Evolutionary conservation across 1,140 invertebrate species (phyloP), one percentile per base, ranked within the genome.

Genomic region (Coboldia fuscipes): DNA sequence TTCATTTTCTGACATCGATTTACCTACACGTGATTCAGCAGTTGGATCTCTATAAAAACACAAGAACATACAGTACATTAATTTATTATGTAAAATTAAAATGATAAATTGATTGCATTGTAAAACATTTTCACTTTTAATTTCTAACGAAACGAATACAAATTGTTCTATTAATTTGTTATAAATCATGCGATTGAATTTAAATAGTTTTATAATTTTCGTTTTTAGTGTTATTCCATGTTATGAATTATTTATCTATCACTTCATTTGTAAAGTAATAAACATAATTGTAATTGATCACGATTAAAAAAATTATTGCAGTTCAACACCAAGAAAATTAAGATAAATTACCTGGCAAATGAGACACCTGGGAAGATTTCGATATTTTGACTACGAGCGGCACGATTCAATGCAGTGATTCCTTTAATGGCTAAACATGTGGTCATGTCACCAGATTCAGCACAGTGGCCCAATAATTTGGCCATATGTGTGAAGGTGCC

Each of bases 341-440:
- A n/a, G n/a, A n/a, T n/a, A n/a, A n/a, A n/a, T n/a, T 56, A 62
- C 51, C 62, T 59, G 30, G 66, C 51, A 38, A 75, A 65, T 20
- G 57, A 60, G 9, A 75, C 47, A 17, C 71, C 70, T 27, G 63
- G 58, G 37, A 65, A 24, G 14, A 73, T 39, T 18, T 66, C 48
- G 33, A 75, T 56, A 40, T 68, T 60, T 35, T 51, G 50, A 35
- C 64, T 63, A 37, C 64, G 60, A 14, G 66, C 55, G 1, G 68
- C 68, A 30, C 64, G 60, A 27, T 67, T 57, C 12, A 75, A 35
- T 7, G 57, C 56, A 13, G 56, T 58, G 33, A 64, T 55, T 8
- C 64, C 58, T 42, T 70, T 72, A 23, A 70, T 61, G 17, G 63
- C 60, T 23, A 68, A 41, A 45, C 70, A 73, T 31, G 57, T 62